Evolutionary conservation across 2,113 vertebrate genomes (phyloP).

Genomic region (Oryzias melastigma): DNA sequence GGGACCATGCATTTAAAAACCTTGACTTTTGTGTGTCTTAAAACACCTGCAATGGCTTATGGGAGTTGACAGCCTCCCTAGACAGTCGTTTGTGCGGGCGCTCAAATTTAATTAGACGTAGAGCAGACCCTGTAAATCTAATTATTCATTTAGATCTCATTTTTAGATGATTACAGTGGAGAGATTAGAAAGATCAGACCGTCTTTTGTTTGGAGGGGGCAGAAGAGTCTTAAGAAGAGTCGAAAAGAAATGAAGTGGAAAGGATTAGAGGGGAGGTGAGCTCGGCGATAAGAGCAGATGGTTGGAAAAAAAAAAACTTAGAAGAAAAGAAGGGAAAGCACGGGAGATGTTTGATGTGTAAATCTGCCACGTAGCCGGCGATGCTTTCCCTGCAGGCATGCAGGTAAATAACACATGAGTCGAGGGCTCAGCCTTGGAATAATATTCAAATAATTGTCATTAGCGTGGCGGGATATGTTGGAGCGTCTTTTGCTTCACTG

Average conservation of each 20-base stretch:
- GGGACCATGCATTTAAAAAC: no score
- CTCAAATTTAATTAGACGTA: conserved; percentile 3
- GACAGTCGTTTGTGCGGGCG: background rate
- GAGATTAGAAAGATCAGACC: conserved; percentile 9
- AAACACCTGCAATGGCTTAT: conserved; percentile 15
- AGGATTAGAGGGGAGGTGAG: conserved; percentile 15
- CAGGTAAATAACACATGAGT: conserved; percentile 70
- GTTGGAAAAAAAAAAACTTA: conserved; percentile 11
- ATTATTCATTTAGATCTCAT: conserved; percentile 10
- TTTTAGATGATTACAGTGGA: conserved; percentile 4
- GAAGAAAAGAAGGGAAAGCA: conserved; percentile 23
- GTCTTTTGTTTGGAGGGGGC: conserved; percentile 7
- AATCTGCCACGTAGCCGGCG: conserved; percentile 48
- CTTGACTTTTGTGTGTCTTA: no score
- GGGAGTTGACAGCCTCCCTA: background rate
- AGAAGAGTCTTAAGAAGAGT: background rate
- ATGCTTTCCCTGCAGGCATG: conserved; percentile 58
- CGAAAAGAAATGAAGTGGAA: conserved; percentile 2
- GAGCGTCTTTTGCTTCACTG: conserved; percentile 39
- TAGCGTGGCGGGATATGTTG: conserved; percentile 27
- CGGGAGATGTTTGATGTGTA: conserved; percentile 71
- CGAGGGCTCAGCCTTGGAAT: conserved; percentile 45
- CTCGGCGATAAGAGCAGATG: conserved; percentile 26
- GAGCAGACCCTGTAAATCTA: background rate
- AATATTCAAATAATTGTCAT: conserved; percentile 58